Conservation (phyloP, 2,888 invertebrate species). For the Argynnis bischoffii region DNA sequence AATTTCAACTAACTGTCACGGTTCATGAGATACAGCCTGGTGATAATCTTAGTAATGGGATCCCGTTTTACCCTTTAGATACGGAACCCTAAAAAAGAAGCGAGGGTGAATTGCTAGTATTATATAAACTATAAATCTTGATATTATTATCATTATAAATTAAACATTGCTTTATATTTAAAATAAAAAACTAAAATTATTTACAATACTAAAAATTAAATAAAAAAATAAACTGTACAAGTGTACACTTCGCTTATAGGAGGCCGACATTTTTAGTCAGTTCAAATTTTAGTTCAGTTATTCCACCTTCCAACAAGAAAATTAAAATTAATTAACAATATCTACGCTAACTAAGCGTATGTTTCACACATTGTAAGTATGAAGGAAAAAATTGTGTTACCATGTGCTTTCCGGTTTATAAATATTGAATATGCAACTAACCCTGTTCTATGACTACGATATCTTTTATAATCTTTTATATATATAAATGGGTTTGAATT, state of each 20-base stretch:
- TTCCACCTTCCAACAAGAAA: slow-evolving; percentile 40
- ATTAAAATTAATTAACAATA: slow-evolving; percentile 40
- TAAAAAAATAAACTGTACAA: background rate
- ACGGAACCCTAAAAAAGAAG: too few relatives aligned
- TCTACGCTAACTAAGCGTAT: slow-evolving; percentile 36
- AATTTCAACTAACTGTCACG: too few relatives aligned
- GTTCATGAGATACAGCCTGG: too few relatives aligned
- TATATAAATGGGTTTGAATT: background rate
- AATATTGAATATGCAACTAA: slow-evolving; percentile 18
- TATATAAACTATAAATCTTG: too few relatives aligned
- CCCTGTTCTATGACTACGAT: slow-evolving; percentile 5
- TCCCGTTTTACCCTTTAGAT: too few relatives aligned
- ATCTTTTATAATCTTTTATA: background rate
- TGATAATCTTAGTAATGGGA: too few relatives aligned
- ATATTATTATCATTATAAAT: too few relatives aligned
- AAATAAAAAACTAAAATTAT: background rate
- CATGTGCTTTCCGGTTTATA: slow-evolving; percentile 24
- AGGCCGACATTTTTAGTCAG: slow-evolving; percentile 58
- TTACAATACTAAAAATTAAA: background rate
- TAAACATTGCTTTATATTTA: background rate
- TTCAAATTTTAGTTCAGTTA: slow-evolving; percentile 52
- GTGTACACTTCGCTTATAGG: slow-evolving; percentile 49
- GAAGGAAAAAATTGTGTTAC: slow-evolving; percentile 27
- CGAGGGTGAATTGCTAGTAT: too few relatives aligned
- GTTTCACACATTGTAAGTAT: slow-evolving; percentile 47